These are phyloP conservation scores for Metaphire vulgaris DNA, from an alignment of 1,140 invertebrate species.

Conservation along the genomic window DNA sequence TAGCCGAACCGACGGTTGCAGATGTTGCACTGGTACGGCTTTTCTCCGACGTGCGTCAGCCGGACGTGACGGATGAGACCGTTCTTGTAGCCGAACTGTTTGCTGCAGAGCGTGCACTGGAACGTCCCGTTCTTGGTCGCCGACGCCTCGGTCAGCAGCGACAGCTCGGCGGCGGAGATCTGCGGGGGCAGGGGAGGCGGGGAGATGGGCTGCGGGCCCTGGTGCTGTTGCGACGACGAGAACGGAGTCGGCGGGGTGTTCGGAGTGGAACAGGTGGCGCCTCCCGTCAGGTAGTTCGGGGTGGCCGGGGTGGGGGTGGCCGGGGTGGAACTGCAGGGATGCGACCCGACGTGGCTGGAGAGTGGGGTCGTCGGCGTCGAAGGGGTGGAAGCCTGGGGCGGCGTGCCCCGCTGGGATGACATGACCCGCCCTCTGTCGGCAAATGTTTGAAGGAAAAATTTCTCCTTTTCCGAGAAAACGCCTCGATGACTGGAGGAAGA, in stretches of 20 bases:
- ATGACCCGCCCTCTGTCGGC: too few relatives aligned
- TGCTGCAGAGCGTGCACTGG: slow-evolving; percentile 37
- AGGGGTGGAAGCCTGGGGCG: background rate
- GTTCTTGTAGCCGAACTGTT: slow-evolving; percentile 39
- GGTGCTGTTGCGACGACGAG: background rate
- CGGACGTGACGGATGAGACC: slow-evolving; percentile 40
- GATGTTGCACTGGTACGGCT: slow-evolving; percentile 43
- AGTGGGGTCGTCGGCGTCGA: background rate
- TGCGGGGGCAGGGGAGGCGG: slow-evolving; percentile 17
- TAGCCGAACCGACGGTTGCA: slow-evolving; percentile 35
- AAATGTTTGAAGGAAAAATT: too few relatives aligned
- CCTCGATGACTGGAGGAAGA: too few relatives aligned
- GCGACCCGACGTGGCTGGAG: background rate
- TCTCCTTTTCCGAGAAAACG: too few relatives aligned
- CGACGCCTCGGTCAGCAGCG: slow-evolving; percentile 14
- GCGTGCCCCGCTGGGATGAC: background rate
- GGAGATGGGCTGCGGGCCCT: slow-evolving; percentile 23
- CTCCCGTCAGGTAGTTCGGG: background rate
- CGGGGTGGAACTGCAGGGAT: background rate
- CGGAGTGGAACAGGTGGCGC: background rate
- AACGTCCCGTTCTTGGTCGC: slow-evolving; percentile 24
- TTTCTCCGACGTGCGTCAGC: slow-evolving; percentile 42
- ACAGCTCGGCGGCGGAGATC: slow-evolving; percentile 17
- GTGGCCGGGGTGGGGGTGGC: background rate
- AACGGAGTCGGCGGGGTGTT: background rate